Evolutionary conservation across 2,113 vertebrate species (phyloP), one percentile per base, ranked within the genome.

Genomic region (Nothoprocta perdicaria): DNA sequence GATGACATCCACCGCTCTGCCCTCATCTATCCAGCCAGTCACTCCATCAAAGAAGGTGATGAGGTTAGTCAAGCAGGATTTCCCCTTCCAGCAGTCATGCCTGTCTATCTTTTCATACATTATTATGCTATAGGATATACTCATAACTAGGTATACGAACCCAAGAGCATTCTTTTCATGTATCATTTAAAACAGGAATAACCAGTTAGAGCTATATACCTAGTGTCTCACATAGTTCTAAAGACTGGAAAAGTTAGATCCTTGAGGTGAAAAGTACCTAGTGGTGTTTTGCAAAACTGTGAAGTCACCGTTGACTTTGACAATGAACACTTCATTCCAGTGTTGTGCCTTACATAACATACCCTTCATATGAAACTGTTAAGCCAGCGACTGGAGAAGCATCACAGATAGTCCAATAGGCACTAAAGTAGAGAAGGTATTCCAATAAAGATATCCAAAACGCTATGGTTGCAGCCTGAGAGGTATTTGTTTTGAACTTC

Each of bases 361-460:
- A 99, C 99, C 98, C 98, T 95, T 98, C 90, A 89, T 99, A 99
- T n/a, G 98, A 97, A 43, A 98, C 92, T 2, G 99, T 99, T 93
- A 99, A 95, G 21, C 99, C 99, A 46, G 98, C 99, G 50, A 99
- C 97, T 57, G 97, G 96, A 57, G 97, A 96, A 79, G 98, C 98
- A 62, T 98, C 98, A 92, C 99, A 99, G 93, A 98, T 94, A 97
- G 98, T 97, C 38, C 96, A 96, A 38, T 97, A 99, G 92, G 96
- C 96, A 63, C 96, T 91, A 46, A 98, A 95, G 17, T 97, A 98
- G 55, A 98, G 91, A 71, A 99, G 76, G 71, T 98, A 99, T 11
- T 98, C 98, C 13, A 92, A 63, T 55, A 98, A 78, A 66, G 97
- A 98, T 2, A 98, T 93, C 88, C 97, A 96, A 62, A 98, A 98